A percentile compares a stretch with the other conserved stretches of the same genome.
Conservation (phyloP, 2,888 invertebrate species). For the Metallyticus violacea region DNA sequence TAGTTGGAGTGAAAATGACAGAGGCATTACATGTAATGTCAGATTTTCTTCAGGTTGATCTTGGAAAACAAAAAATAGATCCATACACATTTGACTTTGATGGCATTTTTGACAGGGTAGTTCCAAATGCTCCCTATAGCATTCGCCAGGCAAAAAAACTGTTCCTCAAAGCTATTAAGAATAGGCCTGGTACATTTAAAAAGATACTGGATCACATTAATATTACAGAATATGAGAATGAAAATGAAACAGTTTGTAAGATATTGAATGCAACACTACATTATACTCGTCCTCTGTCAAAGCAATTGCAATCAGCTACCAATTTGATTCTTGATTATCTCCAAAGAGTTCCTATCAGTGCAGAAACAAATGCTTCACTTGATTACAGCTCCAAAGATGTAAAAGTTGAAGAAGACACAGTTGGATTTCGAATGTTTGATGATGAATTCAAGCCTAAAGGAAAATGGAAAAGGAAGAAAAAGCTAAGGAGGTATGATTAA, state of each 20-base stretch:
- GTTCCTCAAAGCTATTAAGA: background rate
- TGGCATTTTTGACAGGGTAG: background rate
- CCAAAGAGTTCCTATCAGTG: background rate
- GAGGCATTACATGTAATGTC: conserved; percentile 12
- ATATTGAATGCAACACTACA: background rate
- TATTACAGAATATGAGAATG: background rate
- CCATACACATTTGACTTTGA: conserved; percentile 25
- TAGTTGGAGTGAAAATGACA: background rate
- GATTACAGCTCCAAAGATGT: background rate
- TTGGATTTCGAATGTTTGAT: background rate
- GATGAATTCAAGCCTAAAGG: background rate
- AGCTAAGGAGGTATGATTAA: background rate
- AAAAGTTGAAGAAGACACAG: background rate
- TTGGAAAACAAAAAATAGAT: conserved; percentile 2
- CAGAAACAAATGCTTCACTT: background rate
- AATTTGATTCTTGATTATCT: background rate
- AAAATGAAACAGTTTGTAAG: background rate
- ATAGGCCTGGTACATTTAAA: conserved; percentile 9
- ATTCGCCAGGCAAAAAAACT: conserved; percentile 9
- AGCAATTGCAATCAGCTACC: background rate
- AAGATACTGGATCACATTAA: background rate
- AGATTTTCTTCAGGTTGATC: conserved; percentile 1
- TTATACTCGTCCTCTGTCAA: background rate
- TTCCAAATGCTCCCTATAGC: conserved; percentile 7
- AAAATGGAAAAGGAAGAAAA: background rate